Base-by-base conservation (phyloP, 2,797 vertebrate species). In the Phataginus tricuspis region DNA sequence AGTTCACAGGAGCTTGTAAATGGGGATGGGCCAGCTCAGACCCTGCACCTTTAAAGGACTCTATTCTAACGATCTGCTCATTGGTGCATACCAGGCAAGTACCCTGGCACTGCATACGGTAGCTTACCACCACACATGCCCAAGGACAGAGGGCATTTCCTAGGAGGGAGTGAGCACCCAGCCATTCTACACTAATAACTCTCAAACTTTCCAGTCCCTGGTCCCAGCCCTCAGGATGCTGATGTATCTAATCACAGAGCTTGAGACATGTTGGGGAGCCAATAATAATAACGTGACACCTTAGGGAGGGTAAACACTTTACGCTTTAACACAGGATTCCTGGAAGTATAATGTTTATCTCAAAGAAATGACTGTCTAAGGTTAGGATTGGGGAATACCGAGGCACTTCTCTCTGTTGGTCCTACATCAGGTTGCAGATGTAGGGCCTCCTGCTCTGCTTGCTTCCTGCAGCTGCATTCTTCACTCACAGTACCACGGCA, bases 261-360 rank as follows among this genome's bases (percentile, higher is more conserved):
- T 42, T 51, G 13, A 34, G 57, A 66, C 66, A 66, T 37, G 91
- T 72, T 61, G 25, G 12, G 13, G 39, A 12, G 10, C 45, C 42
- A 85, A 45, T 61, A 80, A 88, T 18, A 88, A 29, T 61, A 91
- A 91, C 12, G 77, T 59, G 42, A 59, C 37, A 78, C 13, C 29
- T 59, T 51, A 77, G 66, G 16, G 34, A 94, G 31, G 2, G 1
- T 79, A 84, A 71, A 84, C 19, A 55, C 34, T 83, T 85, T 23
- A 53, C 2, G 49, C 91, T 85, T 79, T 96, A 93, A 91, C 29
- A 74, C 7, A 75, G 19, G 34, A 89, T 86, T 77, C 91, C 21
- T 27, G 5, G 25, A 92, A 85, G 34, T 55, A 45, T 11, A 90
- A 25, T 37, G 59, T 64, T 45, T 92, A 87, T 80, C 71, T 53